phyloP scores from a whole-genome alignment of 2,113 vertebrate genomes.

The Sinocyclocheilus maitianheensis region DNA sequence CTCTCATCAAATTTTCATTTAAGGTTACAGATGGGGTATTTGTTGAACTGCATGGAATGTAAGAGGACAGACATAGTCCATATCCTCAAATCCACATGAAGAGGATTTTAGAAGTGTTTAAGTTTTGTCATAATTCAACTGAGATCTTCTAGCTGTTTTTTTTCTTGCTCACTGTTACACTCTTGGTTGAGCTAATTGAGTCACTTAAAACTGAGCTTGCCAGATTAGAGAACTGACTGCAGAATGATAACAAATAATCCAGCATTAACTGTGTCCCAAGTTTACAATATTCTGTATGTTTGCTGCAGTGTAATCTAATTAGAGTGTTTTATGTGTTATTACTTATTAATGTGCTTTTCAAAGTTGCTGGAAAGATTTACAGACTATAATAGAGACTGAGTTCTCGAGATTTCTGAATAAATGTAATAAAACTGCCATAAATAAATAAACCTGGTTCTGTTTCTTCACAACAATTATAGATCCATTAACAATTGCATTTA shows the following conservation, averaged over 20 bases:
- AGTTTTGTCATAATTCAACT: constrained; percentile 35
- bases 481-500: background rate
- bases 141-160: background rate
- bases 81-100: constrained; percentile 21
- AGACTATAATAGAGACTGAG: background rate
- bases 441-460: background rate
- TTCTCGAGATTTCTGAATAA: background rate
- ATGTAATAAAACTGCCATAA: background rate
- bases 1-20: constrained; percentile 53
- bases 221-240: constrained; percentile 5
- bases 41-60: constrained; percentile 44
- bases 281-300: background rate
- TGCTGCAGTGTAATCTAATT: background rate
- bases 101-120: constrained; percentile 42
- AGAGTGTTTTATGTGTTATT: background rate
- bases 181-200: constrained; percentile 64
- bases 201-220: constrained; percentile 52
- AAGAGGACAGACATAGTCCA: constrained; percentile 33
- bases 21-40: constrained; percentile 55
- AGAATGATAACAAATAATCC: constrained; percentile 18
- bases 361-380: background rate
- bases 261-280: constrained; percentile 8
- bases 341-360: background rate
- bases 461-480: background rate
- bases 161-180: constrained; percentile 30